These are phyloP conservation scores for Bimastos eiseni DNA, from an alignment of 2,888 invertebrate genomes.

Conservation along the genomic window DNA sequence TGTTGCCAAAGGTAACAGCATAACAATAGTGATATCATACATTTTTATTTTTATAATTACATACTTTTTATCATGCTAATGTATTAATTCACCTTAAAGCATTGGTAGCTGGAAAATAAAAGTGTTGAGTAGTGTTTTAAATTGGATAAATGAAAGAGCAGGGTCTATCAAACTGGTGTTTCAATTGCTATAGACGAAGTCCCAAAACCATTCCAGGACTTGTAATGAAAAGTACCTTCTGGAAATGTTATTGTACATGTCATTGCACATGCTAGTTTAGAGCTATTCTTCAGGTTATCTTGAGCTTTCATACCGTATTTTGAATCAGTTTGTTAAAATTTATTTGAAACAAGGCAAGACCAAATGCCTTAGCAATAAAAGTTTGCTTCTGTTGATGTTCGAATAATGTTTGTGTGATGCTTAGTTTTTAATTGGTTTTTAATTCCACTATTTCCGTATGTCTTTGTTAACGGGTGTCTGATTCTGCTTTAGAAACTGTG, in stretches of 20 bases:
- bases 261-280: neutral
- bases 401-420: neutral
- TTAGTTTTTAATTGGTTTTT: neutral
- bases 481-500: neutral
- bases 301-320: neutral
- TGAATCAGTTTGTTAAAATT: neutral
- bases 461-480: neutral
- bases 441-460: neutral
- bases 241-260: neutral
- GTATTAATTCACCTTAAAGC: too few species aligned
- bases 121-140: too few species aligned
- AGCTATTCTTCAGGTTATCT: neutral
- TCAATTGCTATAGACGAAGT: too few species aligned
- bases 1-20: too few species aligned
- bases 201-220: too few species aligned
- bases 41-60: too few species aligned
- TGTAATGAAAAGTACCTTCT: too few species aligned
- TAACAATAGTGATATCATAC: too few species aligned
- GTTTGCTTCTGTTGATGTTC: neutral
- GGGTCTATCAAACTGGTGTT: too few species aligned
- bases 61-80: too few species aligned
- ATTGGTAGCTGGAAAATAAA: too few species aligned
- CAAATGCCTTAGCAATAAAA: neutral
- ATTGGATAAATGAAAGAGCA: too few species aligned
- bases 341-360: neutral